A percentile compares a stretch with the other conserved stretches of the same genome.
Evolutionary conservation across 2,797 vertebrate genomes (phyloP).

Genomic region (Alfaro cultratus): DNA sequence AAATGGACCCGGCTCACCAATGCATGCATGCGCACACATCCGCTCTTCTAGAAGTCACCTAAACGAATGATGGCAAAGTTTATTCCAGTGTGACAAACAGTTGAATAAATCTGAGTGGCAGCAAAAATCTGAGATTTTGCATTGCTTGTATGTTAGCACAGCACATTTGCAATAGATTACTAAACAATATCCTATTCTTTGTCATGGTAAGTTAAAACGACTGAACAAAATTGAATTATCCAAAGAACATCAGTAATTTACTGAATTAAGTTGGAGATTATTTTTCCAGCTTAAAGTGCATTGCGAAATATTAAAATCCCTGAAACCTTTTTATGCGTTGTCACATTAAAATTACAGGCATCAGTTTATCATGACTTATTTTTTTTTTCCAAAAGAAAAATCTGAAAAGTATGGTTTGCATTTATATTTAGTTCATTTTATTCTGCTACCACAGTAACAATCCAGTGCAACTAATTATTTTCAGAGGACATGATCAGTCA

Average conservation of each 20-base stretch:
- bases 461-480: background rate
- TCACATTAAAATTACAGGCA: background rate
- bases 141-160: slow-evolving; percentile 28
- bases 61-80: slow-evolving; percentile 25
- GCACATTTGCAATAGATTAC: background rate
- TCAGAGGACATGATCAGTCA: background rate
- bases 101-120: slow-evolving; percentile 29
- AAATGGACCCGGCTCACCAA: slow-evolving; percentile 46
- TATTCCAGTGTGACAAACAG: slow-evolving; percentile 34
- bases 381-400: background rate
- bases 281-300: background rate
- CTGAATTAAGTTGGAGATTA: slow-evolving; percentile 29
- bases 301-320: background rate
- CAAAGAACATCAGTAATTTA: slow-evolving; percentile 16
- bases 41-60: slow-evolving; percentile 12
- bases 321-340: background rate
- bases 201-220: slow-evolving; percentile 6
- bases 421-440: background rate
- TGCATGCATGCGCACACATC: slow-evolving; percentile 25
- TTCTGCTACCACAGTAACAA: background rate
- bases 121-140: slow-evolving; percentile 26
- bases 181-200: background rate
- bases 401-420: background rate
- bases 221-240: slow-evolving; percentile 10
- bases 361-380: background rate